Evolutionary conservation across 2,888 invertebrate species (phyloP), one percentile per base, ranked within the genome.

Genomic region (Heliconius hortense): DNA sequence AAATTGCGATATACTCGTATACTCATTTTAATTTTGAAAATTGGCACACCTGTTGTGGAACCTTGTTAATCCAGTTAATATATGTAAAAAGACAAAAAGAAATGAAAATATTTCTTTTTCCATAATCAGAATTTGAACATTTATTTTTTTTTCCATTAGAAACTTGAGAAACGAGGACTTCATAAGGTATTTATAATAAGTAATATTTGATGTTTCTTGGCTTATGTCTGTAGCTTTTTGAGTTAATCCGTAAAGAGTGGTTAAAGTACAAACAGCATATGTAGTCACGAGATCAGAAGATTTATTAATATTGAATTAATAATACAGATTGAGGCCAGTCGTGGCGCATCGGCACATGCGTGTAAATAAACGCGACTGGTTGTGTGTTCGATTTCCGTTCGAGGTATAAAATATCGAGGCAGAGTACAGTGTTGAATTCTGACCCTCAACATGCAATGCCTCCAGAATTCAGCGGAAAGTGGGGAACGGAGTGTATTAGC

Each of bases 211-310:
- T n/a, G 24, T 39, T 2, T 7, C 39, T n/a, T 39, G 64, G 64
- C 39, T 64, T 64, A 39, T 35, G 13, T 13, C 64, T 39, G n/a
- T 64, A 35, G 35, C 64, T 64, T 39, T 63, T 39, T 5, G 64
- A 24, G 35, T n/a, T 64, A 64, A 64, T 64, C 64, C 64, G 64
- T 11, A 64, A 64, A 35, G 64, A 39, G n/a, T n/a, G 13, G 21
- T 64, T 2, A 39, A 64, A 1, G 64, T 39, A 35, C 13, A 31
- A 31, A 18, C 31, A 26, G 28, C 26, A 39, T 67, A 67, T 39
- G 24, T 43, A 39, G 35, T 11, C n/a, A 0, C 39, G 15, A 28
- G 28, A 62, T 21, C 18, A 62, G 11, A 18, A 31, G 62, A 21
- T 63, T 31, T 63, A 63, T 63, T 31, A 8, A 63, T 31, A 63